Percentiles rank a stretch among this genome's conserved stretches.
Evolutionary conservation across 2,113 vertebrate species (phyloP).

Genomic region (Mesitornis unicolor): DNA sequence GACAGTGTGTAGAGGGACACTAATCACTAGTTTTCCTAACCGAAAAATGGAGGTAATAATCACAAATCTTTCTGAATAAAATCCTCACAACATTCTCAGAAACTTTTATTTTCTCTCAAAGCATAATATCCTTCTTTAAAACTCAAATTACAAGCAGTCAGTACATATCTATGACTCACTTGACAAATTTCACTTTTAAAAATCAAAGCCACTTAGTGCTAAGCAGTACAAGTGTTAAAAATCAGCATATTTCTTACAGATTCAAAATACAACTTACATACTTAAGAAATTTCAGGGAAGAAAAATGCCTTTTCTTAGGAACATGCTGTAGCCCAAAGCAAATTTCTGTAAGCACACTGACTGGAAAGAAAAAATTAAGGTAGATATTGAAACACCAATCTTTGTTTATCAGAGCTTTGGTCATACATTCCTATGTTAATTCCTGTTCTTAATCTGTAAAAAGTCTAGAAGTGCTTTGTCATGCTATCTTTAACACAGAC

Average conservation of each 20-base stretch:
- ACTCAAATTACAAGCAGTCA: not conserved
- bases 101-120: not conserved
- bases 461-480: not conserved
- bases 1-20: not conserved
- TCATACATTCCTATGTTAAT: not conserved
- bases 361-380: not conserved
- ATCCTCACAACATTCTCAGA: not conserved
- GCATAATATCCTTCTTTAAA: not conserved
- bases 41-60: not conserved
- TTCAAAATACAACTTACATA: not conserved
- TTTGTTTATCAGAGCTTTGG: not conserved
- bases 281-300: not conserved
- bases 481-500: not conserved
- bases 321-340: not conserved
- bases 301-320: not conserved
- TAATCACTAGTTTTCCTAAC: not conserved
- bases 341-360: not conserved
- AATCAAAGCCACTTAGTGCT: not conserved
- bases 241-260: not conserved
- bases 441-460: not conserved
- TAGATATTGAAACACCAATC: not conserved
- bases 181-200: not conserved
- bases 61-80: not conserved
- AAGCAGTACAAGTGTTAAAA: constrained; percentile 9
- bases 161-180: not conserved